phyloP scores from a whole-genome alignment of 2,797 vertebrate genomes.

The Numenius phaeopus region DNA sequence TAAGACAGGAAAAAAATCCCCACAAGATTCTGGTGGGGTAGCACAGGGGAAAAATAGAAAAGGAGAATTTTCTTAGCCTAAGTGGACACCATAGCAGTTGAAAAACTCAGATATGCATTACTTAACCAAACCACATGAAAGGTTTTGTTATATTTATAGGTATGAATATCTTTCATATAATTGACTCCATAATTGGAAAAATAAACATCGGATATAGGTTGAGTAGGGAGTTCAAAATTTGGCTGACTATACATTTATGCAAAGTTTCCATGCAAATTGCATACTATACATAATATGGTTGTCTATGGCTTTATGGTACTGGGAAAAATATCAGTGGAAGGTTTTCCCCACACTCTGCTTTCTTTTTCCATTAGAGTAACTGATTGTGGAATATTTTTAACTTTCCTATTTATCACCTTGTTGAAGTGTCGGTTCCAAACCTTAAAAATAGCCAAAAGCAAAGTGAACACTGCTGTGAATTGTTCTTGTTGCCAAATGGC shows the following conservation, averaged over 20 bases:
- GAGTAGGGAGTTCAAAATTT: neutral
- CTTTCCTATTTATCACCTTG: neutral
- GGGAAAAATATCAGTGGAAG: neutral
- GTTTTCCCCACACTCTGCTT: neutral
- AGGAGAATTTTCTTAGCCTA: neutral
- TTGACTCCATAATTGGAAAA: neutral
- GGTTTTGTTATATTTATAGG: neutral
- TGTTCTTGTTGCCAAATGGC: neutral
- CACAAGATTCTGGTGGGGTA: neutral
- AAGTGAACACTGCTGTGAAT: neutral
- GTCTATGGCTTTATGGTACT: neutral
- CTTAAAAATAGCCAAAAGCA: neutral
- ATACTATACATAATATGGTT: neutral
- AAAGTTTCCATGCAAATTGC: neutral
- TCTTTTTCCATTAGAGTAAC: neutral
- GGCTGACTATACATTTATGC: neutral
- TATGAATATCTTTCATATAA: neutral
- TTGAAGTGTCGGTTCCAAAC: neutral
- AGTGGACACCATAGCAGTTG: neutral
- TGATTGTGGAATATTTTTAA: neutral
- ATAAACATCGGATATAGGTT: neutral
- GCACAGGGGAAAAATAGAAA: neutral
- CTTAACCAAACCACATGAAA: neutral
- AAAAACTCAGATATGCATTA: neutral
- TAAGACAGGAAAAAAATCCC: neutral